Conservation (phyloP, 1,140 invertebrate genomes). For the Zaprionus tsacasi region DNA sequence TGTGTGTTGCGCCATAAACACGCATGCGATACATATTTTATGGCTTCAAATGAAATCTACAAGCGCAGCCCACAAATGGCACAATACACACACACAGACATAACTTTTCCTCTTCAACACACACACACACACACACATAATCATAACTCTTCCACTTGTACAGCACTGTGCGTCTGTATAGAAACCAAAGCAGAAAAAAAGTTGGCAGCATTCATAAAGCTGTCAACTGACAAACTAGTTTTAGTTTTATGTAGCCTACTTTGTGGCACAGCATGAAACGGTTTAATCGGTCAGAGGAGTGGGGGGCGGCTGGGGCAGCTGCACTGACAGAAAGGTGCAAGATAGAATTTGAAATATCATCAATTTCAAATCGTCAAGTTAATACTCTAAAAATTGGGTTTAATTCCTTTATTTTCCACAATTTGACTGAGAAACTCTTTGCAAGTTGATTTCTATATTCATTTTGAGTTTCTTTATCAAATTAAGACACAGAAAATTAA, state of each 20-base stretch:
- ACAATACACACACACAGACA: conserved; percentile 31
- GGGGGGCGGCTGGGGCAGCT: not conserved
- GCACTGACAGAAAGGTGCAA: not conserved
- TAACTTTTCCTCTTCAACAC: not conserved
- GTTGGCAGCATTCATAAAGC: conserved; percentile 25
- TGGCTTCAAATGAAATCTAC: conserved; percentile 56
- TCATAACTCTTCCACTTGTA: conserved; percentile 9
- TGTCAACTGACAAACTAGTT: conserved; percentile 8
- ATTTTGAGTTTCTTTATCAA: no score
- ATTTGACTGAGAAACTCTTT: no score
- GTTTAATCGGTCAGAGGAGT: not conserved
- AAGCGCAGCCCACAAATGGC: conserved; percentile 35
- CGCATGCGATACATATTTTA: conserved; percentile 73
- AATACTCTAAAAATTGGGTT: no score
- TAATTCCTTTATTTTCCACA: no score
- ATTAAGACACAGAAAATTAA: no score
- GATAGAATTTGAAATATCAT: no score
- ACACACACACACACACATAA: conserved; percentile 26
- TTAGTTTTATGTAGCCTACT: conserved; percentile 29
- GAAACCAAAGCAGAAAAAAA: conserved; percentile 10
- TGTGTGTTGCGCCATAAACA: conserved; percentile 51
- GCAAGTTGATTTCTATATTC: no score
- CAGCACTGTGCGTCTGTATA: conserved; percentile 20
- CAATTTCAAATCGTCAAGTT: no score
- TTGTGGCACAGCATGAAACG: not conserved